phyloP scores from a whole-genome alignment of 2,113 vertebrate species.

The Phyllostomus discolor region DNA sequence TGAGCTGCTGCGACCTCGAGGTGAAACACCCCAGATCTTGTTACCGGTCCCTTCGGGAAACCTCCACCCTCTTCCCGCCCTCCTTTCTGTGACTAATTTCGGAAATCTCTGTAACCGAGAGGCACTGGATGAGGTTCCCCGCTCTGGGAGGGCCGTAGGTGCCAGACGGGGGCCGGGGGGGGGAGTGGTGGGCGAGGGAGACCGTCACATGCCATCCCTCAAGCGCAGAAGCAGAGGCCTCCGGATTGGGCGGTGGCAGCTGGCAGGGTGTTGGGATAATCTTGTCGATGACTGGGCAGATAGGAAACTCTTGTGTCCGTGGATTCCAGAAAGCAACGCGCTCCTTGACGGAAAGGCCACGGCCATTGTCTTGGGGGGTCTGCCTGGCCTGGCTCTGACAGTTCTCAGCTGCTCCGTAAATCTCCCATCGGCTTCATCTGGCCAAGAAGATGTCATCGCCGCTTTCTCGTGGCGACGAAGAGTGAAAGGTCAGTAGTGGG shows the following conservation, averaged over 20 bases:
- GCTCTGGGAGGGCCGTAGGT: conserved; percentile 61
- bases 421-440: conserved; percentile 64
- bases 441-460: conserved; percentile 70
- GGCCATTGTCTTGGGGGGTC: conserved; percentile 47
- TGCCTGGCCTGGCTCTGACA: conserved; percentile 53
- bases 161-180: neutral
- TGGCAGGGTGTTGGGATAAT: conserved; percentile 56
- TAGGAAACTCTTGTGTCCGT: conserved; percentile 37
- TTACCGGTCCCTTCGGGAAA: conserved; percentile 48
- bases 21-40: conserved; percentile 58
- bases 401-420: conserved; percentile 72
- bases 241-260: conserved; percentile 64
- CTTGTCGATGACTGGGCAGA: conserved; percentile 60
- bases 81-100: conserved; percentile 75
- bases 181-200: neutral
- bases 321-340: conserved; percentile 35
- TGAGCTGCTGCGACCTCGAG: conserved; percentile 58
- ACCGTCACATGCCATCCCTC: conserved; percentile 31
- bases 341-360: conserved; percentile 35
- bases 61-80: conserved; percentile 13
- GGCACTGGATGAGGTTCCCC: conserved; percentile 69
- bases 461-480: neutral
- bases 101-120: conserved; percentile 72
- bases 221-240: conserved; percentile 4
- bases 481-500: conserved; percentile 37